Evolutionary conservation across 2,888 invertebrate genomes (phyloP), one percentile per base, ranked within the genome.

Genomic region (Ophraella communa): DNA sequence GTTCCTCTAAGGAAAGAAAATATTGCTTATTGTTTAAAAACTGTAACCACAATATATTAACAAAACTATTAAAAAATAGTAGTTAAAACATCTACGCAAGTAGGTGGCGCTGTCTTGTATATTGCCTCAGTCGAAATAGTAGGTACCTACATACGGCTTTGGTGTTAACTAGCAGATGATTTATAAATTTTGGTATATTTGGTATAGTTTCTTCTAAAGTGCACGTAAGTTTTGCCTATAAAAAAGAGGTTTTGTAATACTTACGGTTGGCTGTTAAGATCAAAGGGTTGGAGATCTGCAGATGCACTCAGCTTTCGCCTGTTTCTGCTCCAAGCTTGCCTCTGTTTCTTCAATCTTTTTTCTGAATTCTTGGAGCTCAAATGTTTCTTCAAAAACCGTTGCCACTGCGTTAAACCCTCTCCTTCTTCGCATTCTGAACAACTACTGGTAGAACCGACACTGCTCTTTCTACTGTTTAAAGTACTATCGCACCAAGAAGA

Each of bases 301-400:
- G 76, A 76, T n/a, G 77, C 71, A 69, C 82, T 82, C 35, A 83
- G 68, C 72, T 80, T 81, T 70, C 82, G 76, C 53, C 77, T 76
- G 65, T 81, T 82, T 68, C 81, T 77, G 30, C 82, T 81, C 83
- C 83, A 83, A 2, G 82, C 83, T 66, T 82, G 82, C 68, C 83
- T 72, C 66, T 83, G 82, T 69, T 82, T 81, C 74, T 78, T 78
- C 64, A 83, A 65, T 63, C 82, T 75, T 67, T 81, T 78, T 65
- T 82, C 82, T 30, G 79, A 73, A 63, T 79, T 81, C 63, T 79
- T 81, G 18, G 79, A 74, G 47, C 76, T 78, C 8, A 78, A 73
- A 65, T 80, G 73, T 67, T 79, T 77, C 67, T 77, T 78, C 58
- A 80, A 75, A 55, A 82, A 74, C 61, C 76, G 74, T 59, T 78